Conservation (phyloP, 2,888 invertebrate species). For the Microdon myrmicae region DNA sequence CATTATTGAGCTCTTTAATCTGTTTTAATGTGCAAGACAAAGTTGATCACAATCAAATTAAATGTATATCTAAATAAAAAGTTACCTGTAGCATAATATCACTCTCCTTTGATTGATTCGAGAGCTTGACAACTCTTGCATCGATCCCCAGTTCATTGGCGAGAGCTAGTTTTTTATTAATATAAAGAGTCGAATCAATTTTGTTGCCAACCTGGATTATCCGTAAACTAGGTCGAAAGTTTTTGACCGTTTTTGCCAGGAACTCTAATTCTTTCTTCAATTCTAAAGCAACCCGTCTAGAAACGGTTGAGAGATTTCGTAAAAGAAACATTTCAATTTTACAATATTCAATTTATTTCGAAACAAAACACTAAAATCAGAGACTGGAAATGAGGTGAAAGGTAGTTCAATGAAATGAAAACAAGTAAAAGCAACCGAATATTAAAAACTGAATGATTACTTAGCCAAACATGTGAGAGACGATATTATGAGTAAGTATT, state of each 20-base stretch:
- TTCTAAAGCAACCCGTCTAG: slow-evolving; percentile 77
- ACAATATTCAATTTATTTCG: slow-evolving; percentile 74
- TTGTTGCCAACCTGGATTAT: slow-evolving; percentile 96
- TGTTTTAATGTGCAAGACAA: slow-evolving; percentile 28
- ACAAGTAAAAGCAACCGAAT: background rate
- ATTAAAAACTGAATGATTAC: background rate
- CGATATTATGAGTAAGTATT: no score
- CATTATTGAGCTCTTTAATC: slow-evolving; percentile 76
- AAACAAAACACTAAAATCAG: slow-evolving; percentile 36
- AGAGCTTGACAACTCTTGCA: slow-evolving; percentile 82
- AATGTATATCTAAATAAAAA: background rate
- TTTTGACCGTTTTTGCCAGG: slow-evolving; percentile 70
- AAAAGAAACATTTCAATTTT: background rate
- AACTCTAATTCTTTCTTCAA: slow-evolving; percentile 75
- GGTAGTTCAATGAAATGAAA: background rate
- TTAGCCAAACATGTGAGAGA: no score
- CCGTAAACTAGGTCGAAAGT: slow-evolving; percentile 81
- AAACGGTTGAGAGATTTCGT: slow-evolving; percentile 37
- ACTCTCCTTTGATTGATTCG: slow-evolving; percentile 81
- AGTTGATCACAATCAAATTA: background rate
- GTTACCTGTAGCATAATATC: slow-evolving; percentile 68
- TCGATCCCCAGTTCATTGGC: slow-evolving; percentile 90
- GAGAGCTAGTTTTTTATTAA: slow-evolving; percentile 93
- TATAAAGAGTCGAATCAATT: slow-evolving; percentile 98
- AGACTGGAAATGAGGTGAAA: background rate